Evolutionary conservation across 2,113 vertebrate genomes (phyloP), one percentile per base, ranked within the genome.

Genomic region (Oreochromis tanganicae): DNA sequence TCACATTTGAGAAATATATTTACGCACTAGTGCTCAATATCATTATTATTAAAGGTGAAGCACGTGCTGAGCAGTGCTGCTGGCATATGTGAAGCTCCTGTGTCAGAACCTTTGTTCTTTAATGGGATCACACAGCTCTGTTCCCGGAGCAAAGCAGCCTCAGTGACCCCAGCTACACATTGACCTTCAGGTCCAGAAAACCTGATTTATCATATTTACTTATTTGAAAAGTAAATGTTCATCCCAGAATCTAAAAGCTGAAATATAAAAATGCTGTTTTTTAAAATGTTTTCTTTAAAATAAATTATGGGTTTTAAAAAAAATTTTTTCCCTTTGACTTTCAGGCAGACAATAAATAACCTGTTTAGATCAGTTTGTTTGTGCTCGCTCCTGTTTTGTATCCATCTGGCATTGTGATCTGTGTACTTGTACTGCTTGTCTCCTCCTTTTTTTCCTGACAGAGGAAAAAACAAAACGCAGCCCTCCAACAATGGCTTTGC

Each of bases 401-500:
- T 82, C 54, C 7, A 11, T 46, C 27, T 55, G 59, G 3, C 6
- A 2, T 55, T 52, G 36, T 81, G 17, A 84, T 87, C 66, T 36
- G 73, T 32, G 34, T 12, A 79, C 55, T 79, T 63, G 46, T 78
- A 32, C 24, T 24, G 61, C 46, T 83, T 79, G 55, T 34, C 12
- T 46, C 34, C 6, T 5, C 54, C 4, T 14, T 27, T 38, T 87
- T 73, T 82, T 71, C 41, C 83, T 71, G 83, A 54, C 29, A 89
- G 9, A 84, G 83, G 81, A 87, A 91, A 86, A 93, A 93, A 92
- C 66, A 82, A 88, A 85, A 73, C 3, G 0, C 3, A 21, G 11
- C n/a, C 10, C 21, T 73, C 17, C 46, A 90, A 92, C 91, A 93
- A 93, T 80, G 87, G 86, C 80, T 21, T 57, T 87, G 34, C 52